Conservation (phyloP, 2,888 invertebrate species). For the Tenthredo amoena region DNA sequence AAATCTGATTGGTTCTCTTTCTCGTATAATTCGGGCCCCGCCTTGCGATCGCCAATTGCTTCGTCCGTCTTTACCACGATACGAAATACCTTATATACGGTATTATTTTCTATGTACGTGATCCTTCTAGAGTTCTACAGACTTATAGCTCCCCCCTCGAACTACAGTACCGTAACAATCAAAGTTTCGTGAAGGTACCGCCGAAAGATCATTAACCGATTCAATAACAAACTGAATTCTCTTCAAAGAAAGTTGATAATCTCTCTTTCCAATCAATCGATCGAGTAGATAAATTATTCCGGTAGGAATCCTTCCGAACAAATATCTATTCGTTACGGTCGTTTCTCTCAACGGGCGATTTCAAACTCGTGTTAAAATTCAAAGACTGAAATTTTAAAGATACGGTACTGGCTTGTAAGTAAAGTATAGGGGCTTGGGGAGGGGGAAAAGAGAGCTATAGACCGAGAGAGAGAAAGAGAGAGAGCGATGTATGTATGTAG, state of each 20-base stretch:
- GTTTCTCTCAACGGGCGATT: not conserved
- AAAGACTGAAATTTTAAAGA: not conserved
- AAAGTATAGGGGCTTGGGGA: constrained; percentile 12
- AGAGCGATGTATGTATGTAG: constrained; percentile 50
- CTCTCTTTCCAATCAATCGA: not conserved
- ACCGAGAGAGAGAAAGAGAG: constrained; percentile 45
- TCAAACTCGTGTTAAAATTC: not conserved
- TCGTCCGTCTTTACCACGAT: constrained; percentile 72
- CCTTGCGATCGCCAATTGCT: constrained; percentile 75
- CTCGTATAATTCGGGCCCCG: constrained; percentile 75
- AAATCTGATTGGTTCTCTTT: constrained; percentile 77
- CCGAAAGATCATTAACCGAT: not conserved
- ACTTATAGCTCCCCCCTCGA: not conserved
- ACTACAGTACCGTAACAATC: constrained; percentile 39
- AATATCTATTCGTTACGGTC: not conserved
- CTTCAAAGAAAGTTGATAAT: not conserved
- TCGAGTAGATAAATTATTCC: not conserved
- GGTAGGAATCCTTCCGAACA: too few relatives aligned
- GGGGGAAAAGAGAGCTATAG: constrained; percentile 20
- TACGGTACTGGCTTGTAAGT: constrained; percentile 44
- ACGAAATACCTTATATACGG: constrained; percentile 67
- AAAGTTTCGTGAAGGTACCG: constrained; percentile 7
- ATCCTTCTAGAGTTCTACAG: constrained; percentile 42
- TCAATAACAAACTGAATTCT: not conserved
- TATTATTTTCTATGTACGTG: constrained; percentile 45